A percentile compares a stretch with the other conserved stretches of the same genome.
Evolutionary conservation across 2,888 invertebrate species (phyloP).

Genomic region (Acleris holmiana): DNA sequence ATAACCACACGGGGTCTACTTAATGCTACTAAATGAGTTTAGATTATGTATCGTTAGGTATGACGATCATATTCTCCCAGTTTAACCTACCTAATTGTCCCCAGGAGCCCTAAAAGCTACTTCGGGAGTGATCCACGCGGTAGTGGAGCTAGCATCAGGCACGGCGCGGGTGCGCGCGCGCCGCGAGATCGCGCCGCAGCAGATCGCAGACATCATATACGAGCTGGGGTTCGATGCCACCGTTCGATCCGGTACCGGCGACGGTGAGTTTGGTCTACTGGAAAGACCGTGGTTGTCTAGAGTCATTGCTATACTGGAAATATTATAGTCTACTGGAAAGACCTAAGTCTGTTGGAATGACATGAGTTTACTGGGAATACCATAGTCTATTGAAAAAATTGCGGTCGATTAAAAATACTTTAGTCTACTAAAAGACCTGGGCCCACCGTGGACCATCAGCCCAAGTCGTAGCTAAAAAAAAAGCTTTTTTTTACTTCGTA

Average conservation of each 20-base stretch:
- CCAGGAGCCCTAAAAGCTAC: conserved; percentile 85
- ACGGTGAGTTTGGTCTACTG: conserved; percentile 17
- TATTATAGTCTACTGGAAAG: background rate
- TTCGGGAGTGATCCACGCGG: conserved; percentile 85
- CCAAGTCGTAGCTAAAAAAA: too few species aligned
- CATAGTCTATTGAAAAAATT: background rate
- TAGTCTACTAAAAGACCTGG: background rate
- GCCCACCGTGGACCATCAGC: too few species aligned
- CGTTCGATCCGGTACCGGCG: conserved; percentile 50
- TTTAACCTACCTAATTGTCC: conserved; percentile 10
- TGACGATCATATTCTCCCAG: too few species aligned
- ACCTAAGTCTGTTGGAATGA: background rate
- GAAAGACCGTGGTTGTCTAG: background rate
- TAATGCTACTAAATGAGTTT: too few species aligned
- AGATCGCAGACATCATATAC: conserved; percentile 88
- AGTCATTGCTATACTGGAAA: too few species aligned
- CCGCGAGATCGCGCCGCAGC: conserved; percentile 76
- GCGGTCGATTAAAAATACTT: too few species aligned
- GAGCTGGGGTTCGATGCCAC: conserved; percentile 92
- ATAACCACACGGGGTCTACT: too few species aligned
- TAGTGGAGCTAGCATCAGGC: conserved; percentile 86
- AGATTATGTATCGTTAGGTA: too few species aligned
- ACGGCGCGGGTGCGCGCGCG: conserved; percentile 86
- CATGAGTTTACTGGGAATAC: background rate
- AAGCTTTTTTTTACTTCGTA: too few species aligned